These are phyloP conservation scores for Mellilla xanthometata DNA, from an alignment of 2,888 invertebrate genomes.

Conservation along the genomic window DNA sequence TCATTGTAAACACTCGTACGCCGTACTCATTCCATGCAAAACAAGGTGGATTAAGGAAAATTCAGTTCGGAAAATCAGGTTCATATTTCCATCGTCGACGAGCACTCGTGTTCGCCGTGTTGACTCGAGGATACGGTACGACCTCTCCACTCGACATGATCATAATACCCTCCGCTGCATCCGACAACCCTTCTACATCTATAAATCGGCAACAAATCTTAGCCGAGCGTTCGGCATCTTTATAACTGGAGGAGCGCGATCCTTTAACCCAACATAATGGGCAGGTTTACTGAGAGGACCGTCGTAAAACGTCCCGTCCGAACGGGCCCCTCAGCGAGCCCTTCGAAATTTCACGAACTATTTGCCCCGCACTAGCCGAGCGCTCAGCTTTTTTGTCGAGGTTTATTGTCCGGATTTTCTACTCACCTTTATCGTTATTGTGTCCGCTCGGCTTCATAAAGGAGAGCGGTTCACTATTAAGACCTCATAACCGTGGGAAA, in stretches of 20 bases:
- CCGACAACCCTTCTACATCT: slow-evolving; percentile 78
- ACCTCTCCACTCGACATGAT: slow-evolving; percentile 76
- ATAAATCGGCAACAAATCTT: slow-evolving; percentile 80
- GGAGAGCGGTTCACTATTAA: slow-evolving; percentile 74
- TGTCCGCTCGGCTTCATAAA: slow-evolving; percentile 79
- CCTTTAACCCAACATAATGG: slow-evolving; percentile 81
- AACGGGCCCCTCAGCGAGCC: slow-evolving; percentile 55
- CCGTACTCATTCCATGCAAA: slow-evolving; percentile 19
- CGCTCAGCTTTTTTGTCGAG: slow-evolving; percentile 77
- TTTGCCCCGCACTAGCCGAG: slow-evolving; percentile 77
- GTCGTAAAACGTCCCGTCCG: slow-evolving; percentile 78
- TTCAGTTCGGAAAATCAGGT: slow-evolving; percentile 51
- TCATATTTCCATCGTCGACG: slow-evolving; percentile 60
- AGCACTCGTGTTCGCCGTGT: slow-evolving; percentile 73
- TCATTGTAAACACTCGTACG: background rate
- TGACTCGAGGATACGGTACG: slow-evolving; percentile 77
- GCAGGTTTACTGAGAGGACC: slow-evolving; percentile 78
- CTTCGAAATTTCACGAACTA: slow-evolving; percentile 81
- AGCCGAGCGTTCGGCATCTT: slow-evolving; percentile 74
- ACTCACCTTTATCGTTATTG: slow-evolving; percentile 82
- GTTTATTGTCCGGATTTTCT: slow-evolving; percentile 81
- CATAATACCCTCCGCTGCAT: slow-evolving; percentile 73
- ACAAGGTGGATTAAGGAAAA: slow-evolving; percentile 36
- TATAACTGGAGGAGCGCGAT: slow-evolving; percentile 76
- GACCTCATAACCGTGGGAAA: slow-evolving; percentile 82